Evolutionary conservation across 2,888 invertebrate species (phyloP).

Genomic region (Dryobota labecula): DNA sequence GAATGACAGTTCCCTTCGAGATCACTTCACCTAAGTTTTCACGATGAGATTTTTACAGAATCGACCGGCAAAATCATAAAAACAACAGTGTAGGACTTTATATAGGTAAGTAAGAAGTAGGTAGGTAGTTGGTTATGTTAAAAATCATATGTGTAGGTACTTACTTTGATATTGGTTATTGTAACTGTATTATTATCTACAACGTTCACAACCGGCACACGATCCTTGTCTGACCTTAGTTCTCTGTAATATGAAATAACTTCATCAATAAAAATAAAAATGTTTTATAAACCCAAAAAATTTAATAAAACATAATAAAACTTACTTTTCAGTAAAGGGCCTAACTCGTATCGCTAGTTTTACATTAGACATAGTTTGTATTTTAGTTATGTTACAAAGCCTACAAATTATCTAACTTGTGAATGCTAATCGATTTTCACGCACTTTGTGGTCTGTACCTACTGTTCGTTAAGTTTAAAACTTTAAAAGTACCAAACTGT

Average conservation of each 20-base stretch:
- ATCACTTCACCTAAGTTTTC: too few relatives aligned
- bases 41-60: too few relatives aligned
- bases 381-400: background rate
- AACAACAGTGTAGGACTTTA: background rate
- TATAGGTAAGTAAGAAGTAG: background rate
- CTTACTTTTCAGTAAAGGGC: slow-evolving; percentile 92
- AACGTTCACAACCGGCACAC: slow-evolving; percentile 83
- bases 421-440: background rate
- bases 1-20: too few relatives aligned
- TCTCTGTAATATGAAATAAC: slow-evolving; percentile 77
- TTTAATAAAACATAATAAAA: background rate
- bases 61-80: too few relatives aligned
- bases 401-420: background rate
- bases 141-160: slow-evolving; percentile 50
- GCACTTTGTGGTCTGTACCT: slow-evolving; percentile 3
- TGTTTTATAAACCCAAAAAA: background rate
- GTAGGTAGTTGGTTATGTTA: background rate
- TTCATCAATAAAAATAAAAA: background rate
- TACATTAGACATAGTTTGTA: slow-evolving; percentile 90
- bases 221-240: slow-evolving; percentile 81
- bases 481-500: background rate
- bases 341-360: slow-evolving; percentile 92
- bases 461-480: slow-evolving; percentile 4
- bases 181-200: slow-evolving; percentile 87
- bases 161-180: slow-evolving; percentile 91